These are phyloP conservation scores for Ceratina australensis DNA, from an alignment of 1,140 invertebrate genomes.

Conservation along the genomic window DNA sequence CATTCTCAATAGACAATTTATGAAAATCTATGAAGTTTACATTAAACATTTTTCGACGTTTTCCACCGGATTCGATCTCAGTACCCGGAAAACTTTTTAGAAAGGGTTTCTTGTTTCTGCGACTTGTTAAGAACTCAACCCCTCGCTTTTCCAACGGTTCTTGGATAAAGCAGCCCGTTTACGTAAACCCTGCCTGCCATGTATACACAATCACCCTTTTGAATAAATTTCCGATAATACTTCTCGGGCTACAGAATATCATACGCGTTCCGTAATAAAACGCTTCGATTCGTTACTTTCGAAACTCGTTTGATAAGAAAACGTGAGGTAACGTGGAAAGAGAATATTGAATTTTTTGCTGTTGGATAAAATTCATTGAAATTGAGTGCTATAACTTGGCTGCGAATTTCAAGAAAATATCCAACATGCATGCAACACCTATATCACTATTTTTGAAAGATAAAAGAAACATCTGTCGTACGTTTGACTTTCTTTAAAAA, in stretches of 20 bases:
- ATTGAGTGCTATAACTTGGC: no score
- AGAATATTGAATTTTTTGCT: slow-evolving; percentile 1
- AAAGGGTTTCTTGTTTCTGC: slow-evolving; percentile 7
- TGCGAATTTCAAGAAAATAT: no score
- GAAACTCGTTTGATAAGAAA: background rate
- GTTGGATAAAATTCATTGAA: no score
- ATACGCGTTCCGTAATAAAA: background rate
- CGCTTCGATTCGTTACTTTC: background rate
- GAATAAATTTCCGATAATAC: slow-evolving; percentile 15
- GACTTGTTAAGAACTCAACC: slow-evolving; percentile 12
- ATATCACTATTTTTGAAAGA: no score
- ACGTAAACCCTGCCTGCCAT: background rate
- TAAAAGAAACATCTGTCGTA: no score
- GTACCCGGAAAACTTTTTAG: background rate
- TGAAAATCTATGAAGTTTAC: background rate
- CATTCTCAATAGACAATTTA: background rate
- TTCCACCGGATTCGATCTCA: background rate
- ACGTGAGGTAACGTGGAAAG: background rate
- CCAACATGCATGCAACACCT: no score
- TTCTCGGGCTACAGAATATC: background rate
- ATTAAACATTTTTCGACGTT: slow-evolving; percentile 2
- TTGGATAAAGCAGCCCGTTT: slow-evolving; percentile 1
- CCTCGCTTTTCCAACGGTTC: background rate
- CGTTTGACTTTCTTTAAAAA: no score
- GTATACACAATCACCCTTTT: slow-evolving; percentile 3